A percentile compares a stretch with the other conserved stretches of the same genome.
Evolutionary conservation across 64 coral and sea anemone genomes (phyloP).

Genomic region (Dendronephthya gigantea): DNA sequence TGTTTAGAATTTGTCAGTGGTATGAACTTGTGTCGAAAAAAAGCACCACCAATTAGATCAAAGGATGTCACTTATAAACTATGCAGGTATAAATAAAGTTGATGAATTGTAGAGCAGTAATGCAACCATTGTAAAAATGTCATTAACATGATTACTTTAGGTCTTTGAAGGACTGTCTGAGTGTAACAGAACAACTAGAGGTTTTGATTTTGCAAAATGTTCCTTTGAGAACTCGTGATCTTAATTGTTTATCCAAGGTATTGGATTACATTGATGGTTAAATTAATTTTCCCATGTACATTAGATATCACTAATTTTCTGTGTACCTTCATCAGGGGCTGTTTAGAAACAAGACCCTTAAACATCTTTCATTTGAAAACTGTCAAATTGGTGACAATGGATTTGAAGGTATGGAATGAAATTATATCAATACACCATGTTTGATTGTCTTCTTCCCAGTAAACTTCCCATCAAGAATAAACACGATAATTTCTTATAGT

Average conservation of each 20-base stretch:
- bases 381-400: constrained; percentile 98
- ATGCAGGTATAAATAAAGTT: constrained; percentile 72
- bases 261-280: not conserved
- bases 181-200: constrained; percentile 68
- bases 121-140: too few species aligned
- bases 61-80: constrained; percentile 83
- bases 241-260: constrained; percentile 83
- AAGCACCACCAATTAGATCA: constrained; percentile 67
- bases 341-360: constrained; percentile 62
- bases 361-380: constrained; percentile 81
- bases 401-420: constrained; percentile 43
- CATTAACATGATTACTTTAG: constrained; percentile 37
- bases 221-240: constrained; percentile 66
- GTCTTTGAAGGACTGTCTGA: constrained; percentile 74
- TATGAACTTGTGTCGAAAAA: constrained; percentile 53
- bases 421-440: too few species aligned
- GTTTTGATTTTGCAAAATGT: constrained; percentile 71
- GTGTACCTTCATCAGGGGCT: constrained; percentile 45
- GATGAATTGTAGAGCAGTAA: too few species aligned
- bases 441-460: too few species aligned
- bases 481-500: not conserved
- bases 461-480: not conserved
- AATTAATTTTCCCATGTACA: too few species aligned
- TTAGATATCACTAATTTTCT: not conserved
- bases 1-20: constrained; percentile 16